These are phyloP conservation scores for Bellardia bayeri DNA, from an alignment of 2,888 invertebrate species.

Conservation along the genomic window DNA sequence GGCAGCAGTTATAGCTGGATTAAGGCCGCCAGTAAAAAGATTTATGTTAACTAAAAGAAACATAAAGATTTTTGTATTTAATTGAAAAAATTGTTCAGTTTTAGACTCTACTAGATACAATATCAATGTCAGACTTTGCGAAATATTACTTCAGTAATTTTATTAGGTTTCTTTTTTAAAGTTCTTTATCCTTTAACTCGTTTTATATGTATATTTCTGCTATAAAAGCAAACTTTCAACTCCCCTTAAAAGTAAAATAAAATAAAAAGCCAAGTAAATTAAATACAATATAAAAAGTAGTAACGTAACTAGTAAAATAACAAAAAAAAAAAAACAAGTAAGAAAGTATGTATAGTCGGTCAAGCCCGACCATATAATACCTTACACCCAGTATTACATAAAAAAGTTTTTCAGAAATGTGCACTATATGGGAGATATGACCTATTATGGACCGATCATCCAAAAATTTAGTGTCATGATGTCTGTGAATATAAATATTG, in stretches of 20 bases:
- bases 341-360: too few relatives aligned
- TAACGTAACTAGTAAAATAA: neutral
- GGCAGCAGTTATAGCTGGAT: conserved; percentile 13
- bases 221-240: neutral
- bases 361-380: too few relatives aligned
- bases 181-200: neutral
- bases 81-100: neutral
- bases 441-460: too few relatives aligned
- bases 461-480: too few relatives aligned
- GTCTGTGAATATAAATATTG: too few relatives aligned
- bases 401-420: too few relatives aligned
- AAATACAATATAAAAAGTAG: conserved; percentile 8
- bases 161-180: neutral
- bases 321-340: neutral
- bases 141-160: too few relatives aligned
- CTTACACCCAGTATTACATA: too few relatives aligned
- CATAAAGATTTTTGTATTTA: neutral
- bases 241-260: neutral
- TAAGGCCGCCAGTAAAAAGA: conserved; percentile 19
- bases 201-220: neutral
- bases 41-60: neutral
- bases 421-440: too few relatives aligned
- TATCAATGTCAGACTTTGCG: too few relatives aligned
- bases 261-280: neutral
- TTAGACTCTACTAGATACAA: too few relatives aligned